These are phyloP conservation scores for Myoxocephalus aenaeus DNA, from an alignment of 2,797 vertebrate genomes.

Conservation along the genomic window DNA sequence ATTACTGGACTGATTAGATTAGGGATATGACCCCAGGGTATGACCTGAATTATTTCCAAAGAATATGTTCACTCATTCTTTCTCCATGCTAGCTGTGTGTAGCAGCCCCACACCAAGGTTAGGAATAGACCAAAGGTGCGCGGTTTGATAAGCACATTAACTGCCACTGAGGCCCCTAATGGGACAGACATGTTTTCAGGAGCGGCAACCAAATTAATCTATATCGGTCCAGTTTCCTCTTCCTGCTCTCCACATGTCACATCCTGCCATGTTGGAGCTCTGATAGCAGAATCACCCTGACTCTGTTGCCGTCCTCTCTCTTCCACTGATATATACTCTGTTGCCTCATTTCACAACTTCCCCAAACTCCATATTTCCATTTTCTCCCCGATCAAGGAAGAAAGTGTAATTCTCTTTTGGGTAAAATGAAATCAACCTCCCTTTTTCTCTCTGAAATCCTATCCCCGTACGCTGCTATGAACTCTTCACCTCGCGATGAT, in stretches of 20 bases:
- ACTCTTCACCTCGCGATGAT: slow-evolving; percentile 70
- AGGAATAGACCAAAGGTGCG: slow-evolving; percentile 50
- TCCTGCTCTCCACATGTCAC: slow-evolving; percentile 77
- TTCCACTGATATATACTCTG: slow-evolving; percentile 18
- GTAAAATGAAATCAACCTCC: slow-evolving; percentile 18
- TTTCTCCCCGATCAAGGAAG: slow-evolving; percentile 54
- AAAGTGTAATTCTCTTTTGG: slow-evolving; percentile 24
- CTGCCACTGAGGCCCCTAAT: slow-evolving; percentile 51
- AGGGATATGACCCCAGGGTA: slow-evolving; percentile 55
- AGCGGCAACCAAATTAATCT: slow-evolving; percentile 68
- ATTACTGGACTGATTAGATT: slow-evolving; percentile 74
- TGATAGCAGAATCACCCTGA: slow-evolving; percentile 63
- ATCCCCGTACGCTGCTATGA: slow-evolving; percentile 49
- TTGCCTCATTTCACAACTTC: slow-evolving; percentile 18
- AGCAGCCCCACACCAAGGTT: background rate
- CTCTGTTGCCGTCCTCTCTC: slow-evolving; percentile 16
- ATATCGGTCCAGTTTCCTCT: slow-evolving; percentile 80
- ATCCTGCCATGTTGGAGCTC: slow-evolving; percentile 75
- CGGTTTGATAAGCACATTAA: slow-evolving; percentile 70
- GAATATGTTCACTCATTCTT: slow-evolving; percentile 25
- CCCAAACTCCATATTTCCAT: slow-evolving; percentile 33
- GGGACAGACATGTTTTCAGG: slow-evolving; percentile 69
- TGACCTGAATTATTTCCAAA: slow-evolving; percentile 37
- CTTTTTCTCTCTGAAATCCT: slow-evolving; percentile 37
- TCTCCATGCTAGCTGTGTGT: background rate